Conservation (phyloP, 1,140 invertebrate genomes). For the Pseudoatta argentina region DNA sequence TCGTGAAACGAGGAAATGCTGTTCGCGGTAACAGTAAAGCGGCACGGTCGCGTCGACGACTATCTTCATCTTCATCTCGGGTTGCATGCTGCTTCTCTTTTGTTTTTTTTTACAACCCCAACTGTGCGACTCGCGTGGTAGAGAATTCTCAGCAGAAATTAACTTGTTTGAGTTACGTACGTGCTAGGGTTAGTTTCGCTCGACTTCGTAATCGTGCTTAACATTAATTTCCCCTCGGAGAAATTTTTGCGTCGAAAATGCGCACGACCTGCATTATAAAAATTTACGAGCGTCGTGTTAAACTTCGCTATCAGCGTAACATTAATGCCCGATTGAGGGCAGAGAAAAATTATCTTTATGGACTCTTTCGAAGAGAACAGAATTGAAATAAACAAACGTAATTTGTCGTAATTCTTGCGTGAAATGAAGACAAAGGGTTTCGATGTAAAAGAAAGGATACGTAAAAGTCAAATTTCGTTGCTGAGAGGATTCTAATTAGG, state of each 20-base stretch:
- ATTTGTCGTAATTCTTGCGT: background rate
- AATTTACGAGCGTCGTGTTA: slow-evolving; percentile 34
- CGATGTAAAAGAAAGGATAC: background rate
- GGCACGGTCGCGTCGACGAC: slow-evolving; percentile 10
- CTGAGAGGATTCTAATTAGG: background rate
- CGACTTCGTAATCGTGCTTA: slow-evolving; percentile 4
- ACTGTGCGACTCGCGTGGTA: slow-evolving; percentile 4
- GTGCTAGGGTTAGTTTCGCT: background rate
- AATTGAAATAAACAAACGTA: slow-evolving; percentile 6
- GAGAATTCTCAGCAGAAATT: slow-evolving; percentile 25
- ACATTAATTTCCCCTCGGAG: slow-evolving; percentile 14
- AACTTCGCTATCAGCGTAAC: background rate
- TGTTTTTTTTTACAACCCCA: slow-evolving; percentile 47
- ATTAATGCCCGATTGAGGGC: slow-evolving; percentile 19
- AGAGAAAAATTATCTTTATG: background rate
- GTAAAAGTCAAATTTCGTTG: background rate
- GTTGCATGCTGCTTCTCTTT: slow-evolving; percentile 15
- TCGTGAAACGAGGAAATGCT: slow-evolving; percentile 69
- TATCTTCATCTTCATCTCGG: slow-evolving; percentile 63
- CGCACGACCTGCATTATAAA: slow-evolving; percentile 19
- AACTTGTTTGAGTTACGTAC: background rate
- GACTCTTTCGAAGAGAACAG: slow-evolving; percentile 4
- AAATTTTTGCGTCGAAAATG: slow-evolving; percentile 10
- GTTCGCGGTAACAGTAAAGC: slow-evolving; percentile 64
- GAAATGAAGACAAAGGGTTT: slow-evolving; percentile 2